phyloP scores from a whole-genome alignment of 2,888 invertebrate genomes.

The Erebia aethiops region DNA sequence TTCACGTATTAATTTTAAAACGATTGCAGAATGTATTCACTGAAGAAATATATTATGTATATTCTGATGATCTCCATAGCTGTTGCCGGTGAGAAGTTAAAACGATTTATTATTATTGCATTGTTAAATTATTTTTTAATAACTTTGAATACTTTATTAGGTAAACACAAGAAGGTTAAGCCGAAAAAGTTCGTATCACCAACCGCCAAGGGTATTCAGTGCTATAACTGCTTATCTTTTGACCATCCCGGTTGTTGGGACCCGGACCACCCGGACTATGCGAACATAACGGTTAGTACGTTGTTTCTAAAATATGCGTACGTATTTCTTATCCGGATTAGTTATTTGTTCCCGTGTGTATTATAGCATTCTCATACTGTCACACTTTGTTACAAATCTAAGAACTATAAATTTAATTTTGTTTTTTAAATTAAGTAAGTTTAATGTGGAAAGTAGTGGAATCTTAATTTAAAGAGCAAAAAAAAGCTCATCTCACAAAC shows the following conservation, averaged over 20 bases:
- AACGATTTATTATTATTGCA: conserved; percentile 4
- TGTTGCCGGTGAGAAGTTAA: conserved; percentile 56
- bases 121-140: not conserved
- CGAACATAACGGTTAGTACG: conserved; percentile 67
- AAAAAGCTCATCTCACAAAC: not conserved
- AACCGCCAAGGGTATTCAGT: conserved; percentile 70
- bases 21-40: conserved; percentile 44
- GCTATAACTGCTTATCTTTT: conserved; percentile 77
- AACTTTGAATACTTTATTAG: conserved; percentile 43
- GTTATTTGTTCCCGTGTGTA: too few relatives aligned
- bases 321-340: not conserved
- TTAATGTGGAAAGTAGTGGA: too few relatives aligned
- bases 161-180: conserved; percentile 71
- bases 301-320: not conserved
- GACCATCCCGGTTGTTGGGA: conserved; percentile 81
- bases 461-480: not conserved
- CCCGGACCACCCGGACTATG: conserved; percentile 75
- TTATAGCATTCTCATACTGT: too few relatives aligned
- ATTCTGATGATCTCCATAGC: conserved; percentile 58
- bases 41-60: conserved; percentile 56
- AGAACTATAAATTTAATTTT: too few relatives aligned
- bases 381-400: too few relatives aligned
- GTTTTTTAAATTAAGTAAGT: too few relatives aligned
- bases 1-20: not conserved
- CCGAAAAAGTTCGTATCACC: conserved; percentile 71